Base-by-base conservation (phyloP, 1,140 invertebrate genomes). In the Habropoda laboriosa region DNA sequence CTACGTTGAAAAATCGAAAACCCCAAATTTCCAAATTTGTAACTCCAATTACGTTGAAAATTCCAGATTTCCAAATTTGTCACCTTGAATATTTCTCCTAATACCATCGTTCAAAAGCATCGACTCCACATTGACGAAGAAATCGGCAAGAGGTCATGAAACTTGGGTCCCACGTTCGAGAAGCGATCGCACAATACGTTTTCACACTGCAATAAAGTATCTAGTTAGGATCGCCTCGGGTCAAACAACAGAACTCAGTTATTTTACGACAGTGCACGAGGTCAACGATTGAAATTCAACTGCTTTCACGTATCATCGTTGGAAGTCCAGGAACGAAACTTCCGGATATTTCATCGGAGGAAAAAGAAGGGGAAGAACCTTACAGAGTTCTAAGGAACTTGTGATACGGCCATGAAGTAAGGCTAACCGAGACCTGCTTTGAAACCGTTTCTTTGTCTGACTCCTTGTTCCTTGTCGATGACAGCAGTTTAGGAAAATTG, bases 341-440 rank as follows among this genome's bases (percentile, higher is more conserved):
- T 79, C 80, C 80, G 80, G 61, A 74, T 82, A 70, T 72, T 57
- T 72, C 61, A 55, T 68, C 16, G 35, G 30, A 63, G 27, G 24
- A 55, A 27, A 18, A 53, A 21, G 27, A 13, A 49, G n/a, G 79
- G 35, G 24, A 71, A 71, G n/a, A 32, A 71, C 57, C 81, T 83
- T 80, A 71, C 47, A 0, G 51, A 76, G 60, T 76, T 76, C 70
- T 38, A 57, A 16, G 57, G 42, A 83, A 83, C 51, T 53, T 70
- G 60, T 51, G 71, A 80, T 76, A 85, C 60, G 47, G 74, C 51
- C 51, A 40, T 67, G 42, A 83, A 58, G 83, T 76, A 55, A 80
- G 71, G 42, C 7, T 24, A 60, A 32, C n/a, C 53, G 24, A 70
- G 24, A 45, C 16, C 45, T 18, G 40, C 35, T 70, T 32, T 24